Conservation (phyloP, 2,797 vertebrate species). For the Myiothlypis coronata region DNA sequence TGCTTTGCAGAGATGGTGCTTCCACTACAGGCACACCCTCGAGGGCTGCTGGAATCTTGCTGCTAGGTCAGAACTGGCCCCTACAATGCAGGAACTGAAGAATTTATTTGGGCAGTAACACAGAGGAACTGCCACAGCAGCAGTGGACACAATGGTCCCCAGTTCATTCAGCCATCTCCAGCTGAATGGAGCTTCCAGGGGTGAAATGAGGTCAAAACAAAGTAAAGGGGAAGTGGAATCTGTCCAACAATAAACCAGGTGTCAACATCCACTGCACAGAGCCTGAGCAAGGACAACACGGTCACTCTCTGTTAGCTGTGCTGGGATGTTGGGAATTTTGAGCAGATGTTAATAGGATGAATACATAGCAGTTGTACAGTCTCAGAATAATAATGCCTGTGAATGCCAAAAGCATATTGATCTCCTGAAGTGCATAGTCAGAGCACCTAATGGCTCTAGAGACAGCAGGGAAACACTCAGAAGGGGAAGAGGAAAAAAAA, state of each 20-base stretch:
- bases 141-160: not conserved
- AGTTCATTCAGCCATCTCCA: not conserved
- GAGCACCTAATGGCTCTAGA: constrained; percentile 2
- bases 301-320: not conserved
- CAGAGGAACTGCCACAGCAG: not conserved
- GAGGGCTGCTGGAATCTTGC: not conserved
- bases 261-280: not conserved
- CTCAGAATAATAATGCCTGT: constrained; percentile 51
- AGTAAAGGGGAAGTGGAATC: not conserved
- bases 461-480: not conserved
- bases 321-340: constrained; percentile 41
- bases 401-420: constrained; percentile 46
- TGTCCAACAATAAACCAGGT: not conserved
- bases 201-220: not conserved
- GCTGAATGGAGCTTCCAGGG: not conserved
- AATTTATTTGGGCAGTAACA: not conserved
- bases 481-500: not conserved
- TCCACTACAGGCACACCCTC: not conserved
- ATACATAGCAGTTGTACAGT: not conserved
- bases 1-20: not conserved
- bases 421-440: constrained; percentile 31
- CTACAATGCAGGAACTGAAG: not conserved
- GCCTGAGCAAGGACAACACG: constrained; percentile 48
- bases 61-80: not conserved
- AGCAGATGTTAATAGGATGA: constrained; percentile 63